A percentile compares a stretch with the other conserved stretches of the same genome.
Evolutionary conservation across 2,113 vertebrate species (phyloP).

Genomic region (Brachionichthys hirsutus): DNA sequence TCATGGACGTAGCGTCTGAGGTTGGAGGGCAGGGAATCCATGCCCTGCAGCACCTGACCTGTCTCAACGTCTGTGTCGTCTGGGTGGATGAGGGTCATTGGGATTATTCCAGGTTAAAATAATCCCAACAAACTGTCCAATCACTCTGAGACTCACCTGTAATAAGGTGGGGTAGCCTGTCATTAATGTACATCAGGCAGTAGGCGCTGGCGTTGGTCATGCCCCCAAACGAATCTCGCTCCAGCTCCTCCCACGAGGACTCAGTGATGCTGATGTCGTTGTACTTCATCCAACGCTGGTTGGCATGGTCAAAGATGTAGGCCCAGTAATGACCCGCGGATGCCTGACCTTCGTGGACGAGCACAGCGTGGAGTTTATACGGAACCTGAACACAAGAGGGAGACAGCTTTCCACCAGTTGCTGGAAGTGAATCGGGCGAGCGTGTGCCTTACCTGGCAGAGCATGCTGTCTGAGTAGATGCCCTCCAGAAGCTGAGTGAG

Average conservation of each 20-base stretch:
- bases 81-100: neutral
- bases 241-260: conserved; percentile 93
- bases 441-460: conserved; percentile 84
- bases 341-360: conserved; percentile 96
- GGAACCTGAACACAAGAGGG: conserved; percentile 79
- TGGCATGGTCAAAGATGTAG: conserved; percentile 87
- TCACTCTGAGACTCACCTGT: conserved; percentile 74
- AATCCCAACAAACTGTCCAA: neutral
- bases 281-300: conserved; percentile 92
- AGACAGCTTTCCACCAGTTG: neutral
- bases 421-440: conserved; percentile 8
- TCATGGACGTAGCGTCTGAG: conserved; percentile 86
- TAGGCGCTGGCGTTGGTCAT: conserved; percentile 94
- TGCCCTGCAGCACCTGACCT: conserved; percentile 77
- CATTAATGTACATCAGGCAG: conserved; percentile 94
- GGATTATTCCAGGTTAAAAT: neutral
- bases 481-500: conserved; percentile 80
- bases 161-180: conserved; percentile 70
- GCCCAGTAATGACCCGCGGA: conserved; percentile 98
- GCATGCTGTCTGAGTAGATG: conserved; percentile 87
- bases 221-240: conserved; percentile 92
- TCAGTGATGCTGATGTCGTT: conserved; percentile 91
- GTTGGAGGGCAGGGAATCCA: conserved; percentile 80
- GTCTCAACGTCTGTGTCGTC: conserved; percentile 72
- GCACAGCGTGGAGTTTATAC: conserved; percentile 90